Conservation (phyloP, 1,140 invertebrate species). For the Tenebrio molitor region DNA sequence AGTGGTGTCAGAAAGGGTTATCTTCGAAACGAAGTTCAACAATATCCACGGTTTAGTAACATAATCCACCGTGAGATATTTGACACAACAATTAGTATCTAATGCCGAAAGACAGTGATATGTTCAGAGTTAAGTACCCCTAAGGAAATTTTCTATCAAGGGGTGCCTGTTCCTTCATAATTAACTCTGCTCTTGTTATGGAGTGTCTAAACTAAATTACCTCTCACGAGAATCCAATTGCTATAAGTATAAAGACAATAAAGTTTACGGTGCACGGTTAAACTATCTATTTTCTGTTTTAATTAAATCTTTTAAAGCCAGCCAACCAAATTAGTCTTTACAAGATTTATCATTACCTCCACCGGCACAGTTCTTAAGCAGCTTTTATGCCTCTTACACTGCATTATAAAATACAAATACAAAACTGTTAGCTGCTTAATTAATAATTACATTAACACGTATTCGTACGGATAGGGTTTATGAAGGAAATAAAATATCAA, state of each 20-base stretch:
- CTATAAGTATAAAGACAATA: constrained; percentile 28
- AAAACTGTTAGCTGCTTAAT: too few relatives aligned
- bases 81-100: background rate
- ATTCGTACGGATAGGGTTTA: too few relatives aligned
- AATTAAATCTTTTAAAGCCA: constrained; percentile 29
- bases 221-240: constrained; percentile 24
- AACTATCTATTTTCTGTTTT: constrained; percentile 24
- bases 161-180: background rate
- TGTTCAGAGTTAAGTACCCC: constrained; percentile 1
- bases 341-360: constrained; percentile 11
- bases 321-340: background rate
- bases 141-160: constrained; percentile 13
- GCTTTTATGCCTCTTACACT: too few relatives aligned
- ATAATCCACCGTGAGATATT: too few relatives aligned
- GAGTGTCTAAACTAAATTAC: constrained; percentile 21
- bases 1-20: too few relatives aligned
- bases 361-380: too few relatives aligned
- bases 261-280: constrained; percentile 29
- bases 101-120: background rate
- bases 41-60: too few relatives aligned
- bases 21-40: too few relatives aligned
- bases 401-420: too few relatives aligned
- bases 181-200: constrained; percentile 16
- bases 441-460: too few relatives aligned
- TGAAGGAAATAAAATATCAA: too few relatives aligned